These are phyloP conservation scores for Alligator sinensis DNA, from an alignment of 2,113 vertebrate genomes.

Conservation along the genomic window DNA sequence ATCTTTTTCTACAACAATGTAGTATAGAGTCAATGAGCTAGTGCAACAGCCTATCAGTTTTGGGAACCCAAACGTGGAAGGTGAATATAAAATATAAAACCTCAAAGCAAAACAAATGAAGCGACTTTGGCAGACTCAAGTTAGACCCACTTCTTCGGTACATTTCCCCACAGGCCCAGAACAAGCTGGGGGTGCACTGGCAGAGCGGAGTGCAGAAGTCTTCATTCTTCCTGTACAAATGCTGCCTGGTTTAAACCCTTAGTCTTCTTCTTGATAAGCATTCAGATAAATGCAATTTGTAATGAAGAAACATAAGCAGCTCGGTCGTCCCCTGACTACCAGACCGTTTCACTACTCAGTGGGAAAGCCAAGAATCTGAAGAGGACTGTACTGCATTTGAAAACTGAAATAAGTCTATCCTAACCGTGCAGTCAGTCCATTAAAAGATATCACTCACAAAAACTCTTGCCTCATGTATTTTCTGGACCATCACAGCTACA, in stretches of 20 bases:
- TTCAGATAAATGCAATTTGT: rapidly evolving
- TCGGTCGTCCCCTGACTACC: rapidly evolving
- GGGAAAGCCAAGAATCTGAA: background rate
- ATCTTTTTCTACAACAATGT: rapidly evolving
- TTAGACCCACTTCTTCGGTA: rapidly evolving
- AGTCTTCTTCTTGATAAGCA: rapidly evolving
- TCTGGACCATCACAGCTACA: background rate
- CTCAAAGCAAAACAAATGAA: too few species aligned
- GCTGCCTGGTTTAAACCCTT: rapidly evolving
- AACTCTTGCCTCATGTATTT: too few species aligned
- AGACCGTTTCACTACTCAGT: rapidly evolving
- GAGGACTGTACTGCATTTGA: too few species aligned
- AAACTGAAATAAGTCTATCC: too few species aligned
- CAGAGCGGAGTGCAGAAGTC: rapidly evolving
- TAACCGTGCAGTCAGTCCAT: too few species aligned
- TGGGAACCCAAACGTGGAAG: rapidly evolving
- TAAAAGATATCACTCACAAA: too few species aligned
- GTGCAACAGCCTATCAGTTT: rapidly evolving
- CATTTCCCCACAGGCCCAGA: rapidly evolving
- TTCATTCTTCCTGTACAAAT: rapidly evolving
- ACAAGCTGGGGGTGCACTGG: background rate
- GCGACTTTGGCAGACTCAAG: background rate
- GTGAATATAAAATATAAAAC: rapidly evolving
- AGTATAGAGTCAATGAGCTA: rapidly evolving
- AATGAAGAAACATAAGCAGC: rapidly evolving